Evolutionary conservation across 2,888 invertebrate species (phyloP), one percentile per base, ranked within the genome.

Genomic region (Muscina levida): DNA sequence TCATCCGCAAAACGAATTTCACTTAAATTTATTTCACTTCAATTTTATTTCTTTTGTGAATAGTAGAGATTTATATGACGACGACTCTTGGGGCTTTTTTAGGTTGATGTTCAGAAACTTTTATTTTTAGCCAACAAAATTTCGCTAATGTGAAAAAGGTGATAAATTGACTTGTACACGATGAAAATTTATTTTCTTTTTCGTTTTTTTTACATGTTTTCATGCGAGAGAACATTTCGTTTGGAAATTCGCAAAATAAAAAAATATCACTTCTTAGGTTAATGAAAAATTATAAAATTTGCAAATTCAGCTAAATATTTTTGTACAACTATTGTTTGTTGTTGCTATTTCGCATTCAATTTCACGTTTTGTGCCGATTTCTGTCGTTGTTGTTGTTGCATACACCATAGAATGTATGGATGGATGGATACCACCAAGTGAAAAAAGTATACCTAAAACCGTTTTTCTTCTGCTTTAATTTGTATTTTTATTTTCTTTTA

Each of bases 371-470:
- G 5, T 72, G 44, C 65, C 56, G 17, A 53, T 72, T 53, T 44
- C 17, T 15, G 15, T 19, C 17, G 24, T 51, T 65, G 53, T 53
- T 17, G 13, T 46, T 76, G 46, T 75, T 71, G 26, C 48, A 48
- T 17, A 44, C 44, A 73, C 44, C 24, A 73, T 17, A 48, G 53
- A 65, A 59, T 42, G 26, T 31, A 65, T 67, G 44, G 70, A 72
- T 72, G 68, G 22, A 65, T 67, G 44, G 70, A 72, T 72, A 70
- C 44, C 26, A 31, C 4, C 42, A 22, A 68, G 19, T 68, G 17
- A 19, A 66, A 68, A 72, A 72, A 78, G 22, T 78, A 59, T 82
- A 72, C 75, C 75, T 72, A 51, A 65, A 75, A 72, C 72, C 70
- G 67, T 65, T 75, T 70, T 59, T 57, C 26, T 59, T 57, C 26